phyloP scores from a whole-genome alignment of 2,888 invertebrate species.

The Tyria jacobaeae region DNA sequence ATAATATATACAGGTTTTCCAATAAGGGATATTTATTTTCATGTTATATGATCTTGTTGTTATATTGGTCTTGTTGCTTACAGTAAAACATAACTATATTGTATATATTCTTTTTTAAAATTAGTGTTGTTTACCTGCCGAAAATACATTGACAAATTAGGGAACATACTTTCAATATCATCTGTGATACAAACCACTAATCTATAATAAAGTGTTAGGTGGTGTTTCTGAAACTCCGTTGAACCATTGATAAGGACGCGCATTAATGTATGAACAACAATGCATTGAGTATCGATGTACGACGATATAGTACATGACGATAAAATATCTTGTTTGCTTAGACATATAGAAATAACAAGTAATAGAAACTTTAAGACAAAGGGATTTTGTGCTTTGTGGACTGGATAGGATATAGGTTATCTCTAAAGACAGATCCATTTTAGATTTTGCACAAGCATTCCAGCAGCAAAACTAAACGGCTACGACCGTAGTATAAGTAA shows the following conservation, averaged over 20 bases:
- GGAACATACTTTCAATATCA: not conserved
- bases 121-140: no score
- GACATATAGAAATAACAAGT: conserved; percentile 30
- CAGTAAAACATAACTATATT: no score
- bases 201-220: not conserved
- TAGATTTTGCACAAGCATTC: no score
- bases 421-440: no score
- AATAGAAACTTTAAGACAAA: conserved; percentile 41
- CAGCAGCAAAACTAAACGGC: no score
- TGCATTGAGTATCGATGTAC: conserved; percentile 24
- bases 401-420: no score
- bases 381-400: conserved; percentile 27
- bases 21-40: not conserved
- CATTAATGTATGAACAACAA: conserved; percentile 27
- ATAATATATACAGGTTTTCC: not conserved
- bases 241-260: conserved; percentile 23
- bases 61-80: no score
- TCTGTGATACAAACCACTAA: not conserved
- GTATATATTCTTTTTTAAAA: no score
- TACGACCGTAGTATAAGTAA: no score
- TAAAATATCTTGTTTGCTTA: conserved; percentile 30
- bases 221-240: not conserved
- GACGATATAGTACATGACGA: conserved; percentile 39
- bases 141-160: not conserved
- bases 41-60: no score